A percentile compares a stretch with the other conserved stretches of the same genome.
These are phyloP conservation scores for Pogonocherus hispidulus DNA, from an alignment of 2,888 invertebrate genomes.

Conservation along the genomic window DNA sequence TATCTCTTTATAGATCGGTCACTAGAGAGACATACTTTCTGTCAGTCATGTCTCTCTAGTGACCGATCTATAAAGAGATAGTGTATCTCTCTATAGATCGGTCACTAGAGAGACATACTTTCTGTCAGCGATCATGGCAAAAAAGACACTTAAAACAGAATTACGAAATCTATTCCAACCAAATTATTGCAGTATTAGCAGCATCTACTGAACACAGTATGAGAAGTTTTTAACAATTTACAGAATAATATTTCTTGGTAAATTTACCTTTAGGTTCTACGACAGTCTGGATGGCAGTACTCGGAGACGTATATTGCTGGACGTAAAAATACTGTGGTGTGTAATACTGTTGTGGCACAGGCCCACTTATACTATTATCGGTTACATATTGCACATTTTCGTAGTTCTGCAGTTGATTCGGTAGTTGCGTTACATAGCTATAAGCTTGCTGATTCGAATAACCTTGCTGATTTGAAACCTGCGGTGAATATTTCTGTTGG, in stretches of 20 bases:
- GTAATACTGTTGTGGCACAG: conserved; percentile 44
- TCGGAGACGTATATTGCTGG: conserved; percentile 60
- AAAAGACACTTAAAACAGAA: too few relatives aligned
- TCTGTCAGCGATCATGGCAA: too few relatives aligned
- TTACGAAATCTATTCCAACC: too few relatives aligned
- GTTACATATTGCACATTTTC: conserved; percentile 60
- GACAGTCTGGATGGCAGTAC: conserved; percentile 61
- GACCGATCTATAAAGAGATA: too few relatives aligned
- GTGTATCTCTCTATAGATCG: too few relatives aligned
- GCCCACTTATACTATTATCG: conserved; percentile 57
- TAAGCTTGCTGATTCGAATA: conserved; percentile 43
- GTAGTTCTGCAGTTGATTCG: conserved; percentile 54
- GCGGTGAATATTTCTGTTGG: conserved; percentile 40
- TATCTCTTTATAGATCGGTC: too few relatives aligned
- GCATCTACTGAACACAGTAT: too few relatives aligned
- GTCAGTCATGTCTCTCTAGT: too few relatives aligned
- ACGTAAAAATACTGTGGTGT: conserved; percentile 61
- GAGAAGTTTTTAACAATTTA: too few relatives aligned
- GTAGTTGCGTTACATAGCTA: conserved; percentile 46
- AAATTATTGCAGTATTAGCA: too few relatives aligned
- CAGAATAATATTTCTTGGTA: not conserved
- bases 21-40: too few relatives aligned
- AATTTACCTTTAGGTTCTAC: conserved; percentile 60
- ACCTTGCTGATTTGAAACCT: conserved; percentile 26
- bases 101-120: too few relatives aligned